These are phyloP conservation scores for Luperina nickerlii DNA, from an alignment of 2,888 invertebrate species.

Conservation along the genomic window DNA sequence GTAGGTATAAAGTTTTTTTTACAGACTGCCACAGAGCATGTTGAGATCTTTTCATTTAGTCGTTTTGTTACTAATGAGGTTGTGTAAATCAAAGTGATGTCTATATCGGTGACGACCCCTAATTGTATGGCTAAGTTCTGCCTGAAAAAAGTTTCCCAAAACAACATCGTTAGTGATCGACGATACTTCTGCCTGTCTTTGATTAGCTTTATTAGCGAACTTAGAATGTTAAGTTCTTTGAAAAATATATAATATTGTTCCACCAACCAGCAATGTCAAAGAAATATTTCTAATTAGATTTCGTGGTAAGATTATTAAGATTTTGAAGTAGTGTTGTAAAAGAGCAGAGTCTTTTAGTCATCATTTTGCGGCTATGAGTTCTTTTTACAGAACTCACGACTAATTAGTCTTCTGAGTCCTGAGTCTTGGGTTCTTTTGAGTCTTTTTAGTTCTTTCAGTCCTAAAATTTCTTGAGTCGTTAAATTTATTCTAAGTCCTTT, in stretches of 20 bases:
- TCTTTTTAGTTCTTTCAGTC: no score
- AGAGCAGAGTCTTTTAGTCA: no score
- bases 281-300: neutral
- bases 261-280: neutral
- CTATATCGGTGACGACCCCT: neutral
- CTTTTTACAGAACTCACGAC: no score
- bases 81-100: neutral
- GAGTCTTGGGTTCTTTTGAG: no score
- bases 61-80: neutral
- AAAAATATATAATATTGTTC: neutral
- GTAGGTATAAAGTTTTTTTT: neutral
- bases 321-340: no score
- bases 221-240: neutral
- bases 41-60: neutral
- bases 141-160: neutral
- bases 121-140: neutral
- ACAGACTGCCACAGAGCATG: neutral
- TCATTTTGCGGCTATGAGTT: no score
- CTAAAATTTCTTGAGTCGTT: no score
- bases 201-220: no score
- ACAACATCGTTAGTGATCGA: neutral
- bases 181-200: neutral
- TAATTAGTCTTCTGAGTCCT: no score
- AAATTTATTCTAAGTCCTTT: no score
- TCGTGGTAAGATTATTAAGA: slow-evolving; percentile 6